These are phyloP conservation scores for Mystacides longicornis DNA, from an alignment of 2,888 invertebrate genomes.

Conservation along the genomic window DNA sequence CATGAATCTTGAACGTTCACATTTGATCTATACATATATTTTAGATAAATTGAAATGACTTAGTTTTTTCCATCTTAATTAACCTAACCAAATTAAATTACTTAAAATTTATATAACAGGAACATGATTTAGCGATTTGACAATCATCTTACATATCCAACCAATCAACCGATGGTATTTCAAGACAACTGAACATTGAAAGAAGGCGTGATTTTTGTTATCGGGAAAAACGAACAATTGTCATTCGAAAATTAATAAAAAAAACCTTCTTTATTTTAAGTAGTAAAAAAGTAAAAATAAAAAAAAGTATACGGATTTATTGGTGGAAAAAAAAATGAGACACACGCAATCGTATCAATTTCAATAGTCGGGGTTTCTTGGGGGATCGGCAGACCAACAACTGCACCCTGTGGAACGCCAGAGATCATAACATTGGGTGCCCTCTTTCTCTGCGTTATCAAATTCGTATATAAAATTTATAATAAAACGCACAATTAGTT, in stretches of 20 bases:
- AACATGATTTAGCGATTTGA: constrained; percentile 25
- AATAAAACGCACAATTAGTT: not conserved
- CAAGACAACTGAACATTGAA: constrained; percentile 13
- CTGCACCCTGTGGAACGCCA: constrained; percentile 12
- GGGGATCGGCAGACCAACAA: constrained; percentile 15
- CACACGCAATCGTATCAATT: constrained; percentile 25
- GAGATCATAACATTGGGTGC: constrained; percentile 24
- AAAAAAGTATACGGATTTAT: constrained; percentile 15
- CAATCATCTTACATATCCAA: constrained; percentile 18
- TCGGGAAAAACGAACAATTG: constrained; percentile 18
- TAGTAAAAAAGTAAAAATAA: not conserved
- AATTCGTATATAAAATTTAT: not conserved
- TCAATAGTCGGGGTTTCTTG: constrained; percentile 19
- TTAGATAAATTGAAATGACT: constrained; percentile 23
- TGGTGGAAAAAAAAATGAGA: constrained; percentile 21
- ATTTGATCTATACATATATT: constrained; percentile 7
- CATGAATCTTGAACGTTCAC: not conserved
- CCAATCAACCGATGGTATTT: constrained; percentile 14
- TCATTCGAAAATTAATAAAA: constrained; percentile 22
- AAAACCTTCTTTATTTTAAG: constrained; percentile 13
- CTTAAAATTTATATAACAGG: constrained; percentile 25
- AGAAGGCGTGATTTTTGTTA: not conserved
- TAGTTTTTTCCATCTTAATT: constrained; percentile 26
- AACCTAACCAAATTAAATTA: constrained; percentile 26
- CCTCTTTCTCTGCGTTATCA: constrained; percentile 14